Evolutionary conservation across 2,888 invertebrate genomes (phyloP), one percentile per base, ranked within the genome.

Genomic region (Morpho achilles): DNA sequence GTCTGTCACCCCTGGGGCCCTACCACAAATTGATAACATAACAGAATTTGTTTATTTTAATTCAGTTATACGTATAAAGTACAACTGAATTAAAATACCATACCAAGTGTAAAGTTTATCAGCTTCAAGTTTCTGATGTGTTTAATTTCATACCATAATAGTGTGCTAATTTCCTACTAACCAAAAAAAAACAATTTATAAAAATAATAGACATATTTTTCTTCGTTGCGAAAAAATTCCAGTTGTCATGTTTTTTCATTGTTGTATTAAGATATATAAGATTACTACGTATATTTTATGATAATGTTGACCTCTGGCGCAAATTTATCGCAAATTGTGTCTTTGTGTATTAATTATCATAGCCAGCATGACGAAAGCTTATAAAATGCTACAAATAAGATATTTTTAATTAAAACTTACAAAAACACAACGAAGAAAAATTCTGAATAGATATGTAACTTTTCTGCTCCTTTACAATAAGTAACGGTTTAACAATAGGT

Each of bases 241-340:
- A 43, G 43, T 43, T 43, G 2, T 43, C 43, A 43, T 43, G 43
- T 43, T 43, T 43, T 42, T 47, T 54, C 23, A 42, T 10, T 42
- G 42, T 23, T 48, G 40, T 9, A n/a, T 42, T 41, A 22, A 49
- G 45, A 53, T 53, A 39, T n/a, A 23, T 42, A 50, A n/a, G 43
- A 48, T 32, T 53, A 57, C 49, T 23, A 57, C n/a, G 51, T 32
- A 57, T 50, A 32, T 39, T 8, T 50, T 41, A 55, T 59, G 50
- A 48, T 56, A 52, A 46, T 42, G 23, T 50, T 50, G 62, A 64
- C 64, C 64, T 62, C 52, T 59, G 56, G 44, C n/a, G 49, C 56
- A 56, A 49, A 56, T 58, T 58, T 60, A 62, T 62, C 59, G 57
- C 51, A 56, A 60, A 51, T 49, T 49, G 52, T 56, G 50, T 42